A percentile compares a stretch with the other conserved stretches of the same genome.
Conservation (phyloP, 1,140 invertebrate genomes). For the Bombus breviceps region DNA sequence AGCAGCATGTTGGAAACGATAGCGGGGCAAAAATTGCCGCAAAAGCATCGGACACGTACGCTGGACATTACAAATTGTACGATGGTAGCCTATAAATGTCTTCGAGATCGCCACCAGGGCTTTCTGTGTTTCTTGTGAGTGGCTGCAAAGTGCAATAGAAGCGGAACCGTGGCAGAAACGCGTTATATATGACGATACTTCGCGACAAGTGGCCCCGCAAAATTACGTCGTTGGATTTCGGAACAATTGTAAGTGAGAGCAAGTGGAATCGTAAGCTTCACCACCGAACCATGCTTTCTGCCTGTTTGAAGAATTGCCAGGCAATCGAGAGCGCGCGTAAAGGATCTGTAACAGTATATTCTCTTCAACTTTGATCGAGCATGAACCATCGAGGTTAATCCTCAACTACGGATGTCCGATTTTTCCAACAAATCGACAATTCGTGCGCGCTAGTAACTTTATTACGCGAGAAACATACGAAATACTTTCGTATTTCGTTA, state of each 20-base stretch:
- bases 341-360: neutral
- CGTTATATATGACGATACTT: constrained; percentile 18
- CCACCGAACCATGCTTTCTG: neutral
- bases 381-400: no score
- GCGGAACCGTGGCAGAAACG: neutral
- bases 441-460: no score
- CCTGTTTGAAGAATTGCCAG: neutral
- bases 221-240: neutral
- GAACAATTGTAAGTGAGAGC: constrained; percentile 20
- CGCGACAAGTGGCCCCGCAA: neutral
- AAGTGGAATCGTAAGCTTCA: neutral
- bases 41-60: neutral
- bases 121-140: neutral
- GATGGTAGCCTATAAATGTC: constrained; percentile 1
- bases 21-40: neutral
- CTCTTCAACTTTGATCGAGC: no score
- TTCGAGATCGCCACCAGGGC: neutral
- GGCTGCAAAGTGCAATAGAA: constrained; percentile 15
- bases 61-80: neutral
- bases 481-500: no score
- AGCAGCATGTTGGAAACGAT: neutral
- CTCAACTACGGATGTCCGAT: no score
- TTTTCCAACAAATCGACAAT: no score
- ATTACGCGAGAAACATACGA: no score
- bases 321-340: neutral